phyloP scores from a whole-genome alignment of 2,113 vertebrate species.

The Noturus placidus region DNA sequence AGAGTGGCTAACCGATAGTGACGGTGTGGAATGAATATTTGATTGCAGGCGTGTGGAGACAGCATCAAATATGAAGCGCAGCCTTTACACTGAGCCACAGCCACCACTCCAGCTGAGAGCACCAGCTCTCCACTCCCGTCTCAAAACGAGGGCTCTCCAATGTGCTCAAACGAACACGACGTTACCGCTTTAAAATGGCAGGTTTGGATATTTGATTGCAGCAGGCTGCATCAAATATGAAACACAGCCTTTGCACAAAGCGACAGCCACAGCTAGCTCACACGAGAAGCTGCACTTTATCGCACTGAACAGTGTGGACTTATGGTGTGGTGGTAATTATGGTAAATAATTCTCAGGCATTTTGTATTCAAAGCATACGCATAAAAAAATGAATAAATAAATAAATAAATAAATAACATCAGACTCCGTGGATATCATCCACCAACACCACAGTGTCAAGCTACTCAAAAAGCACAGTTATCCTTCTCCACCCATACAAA shows the following conservation, averaged over 20 bases:
- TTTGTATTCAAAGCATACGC: neutral
- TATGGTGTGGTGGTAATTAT: neutral
- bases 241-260: slow-evolving; percentile 56
- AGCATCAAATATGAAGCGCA: slow-evolving; percentile 60
- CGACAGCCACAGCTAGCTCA: slow-evolving; percentile 57
- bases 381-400: neutral
- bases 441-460: slow-evolving; percentile 58
- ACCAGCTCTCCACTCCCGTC: slow-evolving; percentile 43
- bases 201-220: slow-evolving; percentile 69
- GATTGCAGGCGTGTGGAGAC: slow-evolving; percentile 61
- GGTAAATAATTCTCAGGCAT: slow-evolving; percentile 19
- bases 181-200: neutral
- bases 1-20: slow-evolving; percentile 59
- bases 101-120: slow-evolving; percentile 45
- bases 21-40: slow-evolving; percentile 68
- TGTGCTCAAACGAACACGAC: neutral
- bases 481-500: neutral
- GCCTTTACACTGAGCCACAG: slow-evolving; percentile 62
- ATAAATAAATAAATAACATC: neutral
- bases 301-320: neutral
- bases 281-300: slow-evolving; percentile 24
- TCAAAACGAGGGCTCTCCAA: slow-evolving; percentile 25
- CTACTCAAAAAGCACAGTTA: neutral
- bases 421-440: neutral
- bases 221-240: slow-evolving; percentile 57